Percentiles rank a stretch among this genome's conserved stretches.
Evolutionary conservation across 2,888 invertebrate species (phyloP).

Genomic region (Notodromas monacha): DNA sequence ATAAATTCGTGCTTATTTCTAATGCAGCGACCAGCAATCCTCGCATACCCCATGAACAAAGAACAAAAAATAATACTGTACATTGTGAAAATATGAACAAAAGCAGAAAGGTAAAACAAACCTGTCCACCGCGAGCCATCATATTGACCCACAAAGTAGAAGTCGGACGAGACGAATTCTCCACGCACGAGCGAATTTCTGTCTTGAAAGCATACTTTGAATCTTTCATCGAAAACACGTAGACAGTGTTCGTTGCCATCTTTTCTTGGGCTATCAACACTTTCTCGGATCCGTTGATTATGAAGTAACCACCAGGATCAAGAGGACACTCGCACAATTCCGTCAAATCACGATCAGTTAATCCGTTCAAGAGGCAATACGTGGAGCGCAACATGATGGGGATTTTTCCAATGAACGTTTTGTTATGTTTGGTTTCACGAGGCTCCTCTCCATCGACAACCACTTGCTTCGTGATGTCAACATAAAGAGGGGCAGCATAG

Average conservation of each 20-base stretch:
- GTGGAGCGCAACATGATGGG: constrained; percentile 97
- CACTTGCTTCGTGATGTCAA: constrained; percentile 90
- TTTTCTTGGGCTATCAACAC: constrained; percentile 90
- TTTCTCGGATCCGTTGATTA: constrained; percentile 97
- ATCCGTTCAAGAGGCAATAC: constrained; percentile 68
- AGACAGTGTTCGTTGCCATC: constrained; percentile 99
- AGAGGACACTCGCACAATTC: constrained; percentile 96
- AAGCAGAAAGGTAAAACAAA: too few species aligned
- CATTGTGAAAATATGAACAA: too few species aligned
- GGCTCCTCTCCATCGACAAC: constrained; percentile 65
- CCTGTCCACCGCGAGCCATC: constrained; percentile 88
- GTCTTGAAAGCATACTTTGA: constrained; percentile 95
- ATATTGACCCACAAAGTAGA: constrained; percentile 97
- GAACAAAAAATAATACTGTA: too few species aligned
- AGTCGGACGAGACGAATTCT: constrained; percentile 66
- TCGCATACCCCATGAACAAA: too few species aligned
- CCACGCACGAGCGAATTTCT: constrained; percentile 77
- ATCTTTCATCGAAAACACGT: constrained; percentile 98
- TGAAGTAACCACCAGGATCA: constrained; percentile 97
- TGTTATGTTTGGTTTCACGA: constrained; percentile 33
- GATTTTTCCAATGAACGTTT: constrained; percentile 51
- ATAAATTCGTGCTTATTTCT: too few species aligned
- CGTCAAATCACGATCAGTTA: constrained; percentile 92
- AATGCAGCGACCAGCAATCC: too few species aligned
- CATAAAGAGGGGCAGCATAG: constrained; percentile 91